These are phyloP conservation scores for Gasterosteus nipponicus DNA, from an alignment of 2,113 vertebrate genomes.

Conservation along the genomic window DNA sequence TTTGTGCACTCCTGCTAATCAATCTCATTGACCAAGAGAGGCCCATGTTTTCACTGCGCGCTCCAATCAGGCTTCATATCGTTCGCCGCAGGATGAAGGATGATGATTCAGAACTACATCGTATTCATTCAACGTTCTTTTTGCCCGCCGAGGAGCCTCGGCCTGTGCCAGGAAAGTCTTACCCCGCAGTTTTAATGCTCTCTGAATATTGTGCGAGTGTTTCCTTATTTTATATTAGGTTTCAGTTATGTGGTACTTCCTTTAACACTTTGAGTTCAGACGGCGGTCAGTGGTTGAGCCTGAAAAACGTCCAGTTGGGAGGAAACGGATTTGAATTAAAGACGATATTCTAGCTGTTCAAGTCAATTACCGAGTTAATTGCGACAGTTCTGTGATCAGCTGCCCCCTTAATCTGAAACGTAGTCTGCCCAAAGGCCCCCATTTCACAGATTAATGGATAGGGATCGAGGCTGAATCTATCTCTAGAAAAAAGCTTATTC, in stretches of 20 bases:
- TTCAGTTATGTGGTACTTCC: slow-evolving; percentile 5
- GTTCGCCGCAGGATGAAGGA: slow-evolving; percentile 9
- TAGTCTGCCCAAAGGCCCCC: too few relatives aligned
- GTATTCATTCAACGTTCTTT: slow-evolving; percentile 24
- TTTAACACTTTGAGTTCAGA: slow-evolving; percentile 1
- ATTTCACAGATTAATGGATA: too few relatives aligned
- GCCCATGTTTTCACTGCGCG: background rate
- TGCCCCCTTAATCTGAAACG: too few relatives aligned
- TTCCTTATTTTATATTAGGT: slow-evolving; percentile 34
- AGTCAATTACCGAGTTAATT: too few relatives aligned
- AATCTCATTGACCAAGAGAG: slow-evolving; percentile 15
- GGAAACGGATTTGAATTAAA: background rate
- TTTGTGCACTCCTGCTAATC: slow-evolving; percentile 16
- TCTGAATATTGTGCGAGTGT: slow-evolving; percentile 25
- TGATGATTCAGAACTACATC: slow-evolving; percentile 28
- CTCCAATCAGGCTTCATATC: slow-evolving; percentile 16
- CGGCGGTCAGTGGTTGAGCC: slow-evolving; percentile 7
- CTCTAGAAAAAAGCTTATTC: too few relatives aligned
- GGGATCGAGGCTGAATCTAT: too few relatives aligned
- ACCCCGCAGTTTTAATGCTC: slow-evolving; percentile 30
- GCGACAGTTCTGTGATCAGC: too few relatives aligned
- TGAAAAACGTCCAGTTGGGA: slow-evolving; percentile 8
- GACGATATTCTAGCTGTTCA: background rate
- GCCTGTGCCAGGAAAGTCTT: slow-evolving; percentile 43
- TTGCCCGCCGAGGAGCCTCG: slow-evolving; percentile 4